Base-by-base conservation (phyloP, 2,888 invertebrate species). In the Omphaloscelis lunosa region DNA sequence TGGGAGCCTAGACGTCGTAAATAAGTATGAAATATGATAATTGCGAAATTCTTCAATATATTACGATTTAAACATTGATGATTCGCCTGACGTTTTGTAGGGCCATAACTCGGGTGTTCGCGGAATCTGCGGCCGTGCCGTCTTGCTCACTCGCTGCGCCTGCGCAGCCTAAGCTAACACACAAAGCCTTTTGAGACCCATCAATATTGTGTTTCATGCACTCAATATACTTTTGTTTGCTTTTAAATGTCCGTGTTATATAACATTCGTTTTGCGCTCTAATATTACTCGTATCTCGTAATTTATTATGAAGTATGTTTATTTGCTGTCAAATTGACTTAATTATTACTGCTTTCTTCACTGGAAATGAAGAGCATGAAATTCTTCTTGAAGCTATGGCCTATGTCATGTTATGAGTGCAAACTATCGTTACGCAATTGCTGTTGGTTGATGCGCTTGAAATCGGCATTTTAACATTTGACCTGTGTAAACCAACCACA, bases 31-130 rank as follows among this genome's bases (percentile, higher is more conserved):
- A 96, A 95, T 96, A 96, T 96, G 96, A 96, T 96, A 96, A 96
- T 96, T 96, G 96, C 96, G 91, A 96, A 96, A 96, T 96, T 96
- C 96, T 96, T 95, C 95, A 95, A 96, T 96, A 96, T 96, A 96
- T 96, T 96, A 95, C 95, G 95, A 96, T 96, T 96, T 95, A 94
- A 96, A 94, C 95, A 96, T 96, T 96, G 96, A 96, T 95, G 96
- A 96, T 95, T 94, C 95, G 92, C 89, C 92, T 93, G 96, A 95
- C 95, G 96, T 95, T 96, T 96, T 96, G 96, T 96, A 91, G 93
- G 94, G 92, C 94, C 92, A 94, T 96, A 96, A 96, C 95, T 94
- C 87, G 89, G 89, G 76, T 82, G 93, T 96, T 96, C 96, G 93
- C 83, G 93, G 96, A 96, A 96, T 92, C 87, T 80, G 82, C 81